Evolutionary conservation across 2,888 invertebrate genomes (phyloP), one percentile per base, ranked within the genome.

Genomic region (Stictocephala bisonia): DNA sequence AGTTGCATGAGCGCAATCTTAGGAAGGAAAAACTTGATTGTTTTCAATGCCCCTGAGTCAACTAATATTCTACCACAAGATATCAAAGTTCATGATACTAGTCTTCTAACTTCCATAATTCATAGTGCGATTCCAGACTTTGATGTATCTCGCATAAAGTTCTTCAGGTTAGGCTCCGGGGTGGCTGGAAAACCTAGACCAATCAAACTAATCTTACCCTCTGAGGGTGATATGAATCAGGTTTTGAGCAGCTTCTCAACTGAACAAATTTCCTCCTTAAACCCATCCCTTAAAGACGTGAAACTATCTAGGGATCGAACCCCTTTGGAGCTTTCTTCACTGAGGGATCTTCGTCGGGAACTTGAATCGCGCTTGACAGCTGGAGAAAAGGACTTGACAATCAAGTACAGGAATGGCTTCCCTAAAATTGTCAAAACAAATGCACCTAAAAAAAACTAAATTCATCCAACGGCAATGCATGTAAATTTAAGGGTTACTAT

Each of bases 21-120:
- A 50, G 50, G 50, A 50, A 50, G 50, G n/a, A 50, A 50, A 50
- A 50, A 15, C 18, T 3, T 50, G 15, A 50, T 50, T 15, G 15
- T 50, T 18, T 50, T 15, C 20, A 50, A 50, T 50, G 18, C 18
- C 18, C 50, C 50, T 15, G 50, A 50, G 50, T 50, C 50, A 18
- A 3, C 2, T 3, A 18, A 3, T 15, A 50, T 6, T 15, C 50
- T 7, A 15, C 15, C 50, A 18, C 15, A 50, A 18, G 50, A n/a
- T 50, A 50, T 50, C 2, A 50, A 50, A 20, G 18, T 15, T 50
- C 50, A 50, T 50, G 50, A 50, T 50, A 50, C 4, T 3, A 15
- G 20, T 3, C 15, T 50, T 50, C 2, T 15, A 15, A 15, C 50
- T n/a, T 50, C 50, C 18, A 50, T 50, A 18, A 2, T 50, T 2